Percentiles rank a stretch among this genome's conserved stretches.
phyloP scores from a whole-genome alignment of 92 coral and sea anemone genomes.

The Heliopora coerulea region DNA sequence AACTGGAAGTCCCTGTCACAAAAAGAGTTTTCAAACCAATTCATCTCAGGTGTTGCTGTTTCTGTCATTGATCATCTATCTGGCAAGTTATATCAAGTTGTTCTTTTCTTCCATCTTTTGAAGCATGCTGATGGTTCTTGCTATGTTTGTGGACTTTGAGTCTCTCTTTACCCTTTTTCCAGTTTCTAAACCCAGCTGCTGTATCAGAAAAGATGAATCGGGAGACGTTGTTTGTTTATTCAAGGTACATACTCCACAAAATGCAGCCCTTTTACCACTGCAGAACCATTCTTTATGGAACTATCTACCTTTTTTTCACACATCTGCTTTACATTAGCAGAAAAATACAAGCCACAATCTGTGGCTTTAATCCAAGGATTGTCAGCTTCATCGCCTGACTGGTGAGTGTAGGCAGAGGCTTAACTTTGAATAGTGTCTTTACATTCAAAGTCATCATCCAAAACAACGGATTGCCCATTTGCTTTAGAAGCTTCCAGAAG shows the following conservation, averaged over 20 bases:
- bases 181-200: slow-evolving; percentile 33
- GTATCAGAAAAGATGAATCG: slow-evolving; percentile 40
- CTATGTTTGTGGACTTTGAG: not conserved
- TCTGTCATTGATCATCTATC: slow-evolving; percentile 19
- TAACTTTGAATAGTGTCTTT: too few relatives aligned
- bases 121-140: slow-evolving; percentile 8
- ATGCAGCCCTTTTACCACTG: slow-evolving; percentile 1
- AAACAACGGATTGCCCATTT: not conserved
- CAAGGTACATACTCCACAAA: slow-evolving; percentile 21
- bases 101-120: not conserved
- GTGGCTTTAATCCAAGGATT: too few relatives aligned
- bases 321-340: slow-evolving; percentile 10
- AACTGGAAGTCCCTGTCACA: slow-evolving; percentile 29
- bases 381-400: slow-evolving; percentile 27
- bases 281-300: slow-evolving; percentile 12
- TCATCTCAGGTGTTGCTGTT: slow-evolving; percentile 14
- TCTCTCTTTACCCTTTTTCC: slow-evolving; percentile 19
- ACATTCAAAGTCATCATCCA: too few relatives aligned
- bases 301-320: slow-evolving; percentile 4
- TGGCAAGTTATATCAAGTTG: slow-evolving; percentile 14
- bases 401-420: slow-evolving; percentile 17
- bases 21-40: slow-evolving; percentile 5
- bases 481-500: too few relatives aligned
- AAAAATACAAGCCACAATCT: too few relatives aligned
- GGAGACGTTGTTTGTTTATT: slow-evolving; percentile 1